Base-by-base conservation (phyloP, 2,113 vertebrate species). In the Columbina picui region DNA sequence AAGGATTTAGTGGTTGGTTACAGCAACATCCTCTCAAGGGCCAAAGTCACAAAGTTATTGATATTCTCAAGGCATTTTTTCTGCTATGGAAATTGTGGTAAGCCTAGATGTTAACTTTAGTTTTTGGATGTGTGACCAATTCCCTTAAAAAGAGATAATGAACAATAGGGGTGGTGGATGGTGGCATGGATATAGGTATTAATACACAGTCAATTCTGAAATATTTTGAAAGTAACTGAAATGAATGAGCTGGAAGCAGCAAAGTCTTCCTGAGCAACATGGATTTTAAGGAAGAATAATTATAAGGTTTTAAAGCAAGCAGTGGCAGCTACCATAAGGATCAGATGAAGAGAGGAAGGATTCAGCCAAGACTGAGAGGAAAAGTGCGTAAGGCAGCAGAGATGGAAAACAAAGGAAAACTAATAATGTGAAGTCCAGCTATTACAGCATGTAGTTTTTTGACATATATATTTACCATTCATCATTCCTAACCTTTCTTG, bases 321-420 rank as follows among this genome's bases (percentile, higher is more conserved):
- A 19, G 1, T 25, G 60, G 56, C 29, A 52, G 32, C n/a, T 84
- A 22, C 23, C 4, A 0, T 68, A 57, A 81, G 47, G 32, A 26
- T 30, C 68, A 63, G 18, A 10, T 60, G 45, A 91, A 29, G 60
- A 70, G 27, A 57, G 59, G 16, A 82, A 61, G 30, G 23, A 81
- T 64, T 84, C 65, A 87, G n/a, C 25, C 25, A 30, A 38, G 67
- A 76, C 32, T 56, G 30, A 88, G 43, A 76, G 30, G 20, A 45
- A 45, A 67, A 71, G 30, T 14, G 5, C 0, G 0, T 21, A 45
- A 81, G 61, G 67, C 67, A 61, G 13, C 19, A 55, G 57, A 86
- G 50, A 53, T 57, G 57, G 75, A 45, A 96, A 71, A 82, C 39
- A 49, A 60, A 57, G 1, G 2, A 57, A 53, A 80, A 57, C 41